These are phyloP conservation scores for Lamproptera curius DNA, from an alignment of 2,888 invertebrate species.

Conservation along the genomic window DNA sequence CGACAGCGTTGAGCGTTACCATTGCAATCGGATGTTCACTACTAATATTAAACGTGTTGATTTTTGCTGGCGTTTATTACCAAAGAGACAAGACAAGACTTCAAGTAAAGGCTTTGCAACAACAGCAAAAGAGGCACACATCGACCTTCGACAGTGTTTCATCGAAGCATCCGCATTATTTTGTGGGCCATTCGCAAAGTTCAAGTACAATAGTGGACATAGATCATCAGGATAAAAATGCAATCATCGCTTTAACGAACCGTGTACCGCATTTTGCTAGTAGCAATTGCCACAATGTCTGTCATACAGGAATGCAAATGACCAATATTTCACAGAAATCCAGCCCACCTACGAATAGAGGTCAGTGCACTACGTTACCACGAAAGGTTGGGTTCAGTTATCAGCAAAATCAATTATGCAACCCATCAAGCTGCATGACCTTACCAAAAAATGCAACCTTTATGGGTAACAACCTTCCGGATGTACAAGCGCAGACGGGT, in stretches of 20 bases:
- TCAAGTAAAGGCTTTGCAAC: slow-evolving; percentile 86
- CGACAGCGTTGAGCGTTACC: slow-evolving; percentile 86
- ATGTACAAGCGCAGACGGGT: slow-evolving; percentile 71
- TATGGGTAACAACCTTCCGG: slow-evolving; percentile 66
- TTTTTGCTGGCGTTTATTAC: slow-evolving; percentile 91
- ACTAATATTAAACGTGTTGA: slow-evolving; percentile 87
- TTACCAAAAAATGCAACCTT: slow-evolving; percentile 79
- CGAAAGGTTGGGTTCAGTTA: slow-evolving; percentile 71
- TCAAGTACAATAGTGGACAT: slow-evolving; percentile 92
- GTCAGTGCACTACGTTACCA: slow-evolving; percentile 69
- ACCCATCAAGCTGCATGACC: slow-evolving; percentile 77
- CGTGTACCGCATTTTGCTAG: slow-evolving; percentile 69
- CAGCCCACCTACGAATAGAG: slow-evolving; percentile 64
- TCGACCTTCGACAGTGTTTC: slow-evolving; percentile 78
- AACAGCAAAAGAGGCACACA: slow-evolving; percentile 82
- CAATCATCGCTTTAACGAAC: slow-evolving; percentile 72
- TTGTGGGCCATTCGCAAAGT: slow-evolving; percentile 86
- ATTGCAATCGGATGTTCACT: slow-evolving; percentile 90
- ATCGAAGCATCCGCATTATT: slow-evolving; percentile 87
- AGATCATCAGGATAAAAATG: slow-evolving; percentile 84
- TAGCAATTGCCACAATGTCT: slow-evolving; percentile 75
- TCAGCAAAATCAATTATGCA: slow-evolving; percentile 67
- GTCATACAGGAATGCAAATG: slow-evolving; percentile 79
- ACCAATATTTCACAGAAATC: slow-evolving; percentile 65
- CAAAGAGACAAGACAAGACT: slow-evolving; percentile 87